Evolutionary conservation across 2,113 vertebrate genomes (phyloP), one percentile per base, ranked within the genome.

Genomic region (Emydura subglobosa): DNA sequence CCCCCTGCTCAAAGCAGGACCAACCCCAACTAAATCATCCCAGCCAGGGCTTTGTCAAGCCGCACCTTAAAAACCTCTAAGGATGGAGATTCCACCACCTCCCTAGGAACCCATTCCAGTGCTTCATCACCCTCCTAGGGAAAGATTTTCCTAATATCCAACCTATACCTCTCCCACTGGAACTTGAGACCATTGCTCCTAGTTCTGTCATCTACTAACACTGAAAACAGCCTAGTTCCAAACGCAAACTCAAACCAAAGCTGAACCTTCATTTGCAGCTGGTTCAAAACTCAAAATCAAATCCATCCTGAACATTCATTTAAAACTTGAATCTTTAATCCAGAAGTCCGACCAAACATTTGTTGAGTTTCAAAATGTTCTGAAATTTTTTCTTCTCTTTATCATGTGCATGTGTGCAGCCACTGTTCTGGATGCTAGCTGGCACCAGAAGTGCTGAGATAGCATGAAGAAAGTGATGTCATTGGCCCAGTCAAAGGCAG

Each of bases 261-360:
- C 24, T 89, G 53, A 84, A 54, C 39, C 80, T 95, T 85, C 19
- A 54, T 87, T 88, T 85, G 42, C 50, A 85, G 24, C 13, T 88
- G 89, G 3, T 10, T 82, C 31, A 25, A 85, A 54, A 34, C 39
- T 78, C 34, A 31, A 83, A 85, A 42, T 82, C 79, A 81, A 90
- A 86, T 10, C 7, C 65, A 5, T 50, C 34, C 80, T 65, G 25
- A 86, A 85, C 72, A 68, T 88, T 59, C 19, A 25, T 88, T 80
- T 95, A 44, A 25, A 83, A 57, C 8, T 83, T 50, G 76, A 0
- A 65, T 65, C 79, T n/a, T 85, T 89, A 94, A 74, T 29, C 1
- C 39, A 87, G 6, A 7, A 89, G 53, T 86, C 29, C 25, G 51
- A 49, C 53, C 7, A 22, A 51, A 87, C 53, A 29, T 17, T 65